Base-by-base conservation (phyloP, 2,888 invertebrate genomes). In the Napeogenes sylphis region DNA sequence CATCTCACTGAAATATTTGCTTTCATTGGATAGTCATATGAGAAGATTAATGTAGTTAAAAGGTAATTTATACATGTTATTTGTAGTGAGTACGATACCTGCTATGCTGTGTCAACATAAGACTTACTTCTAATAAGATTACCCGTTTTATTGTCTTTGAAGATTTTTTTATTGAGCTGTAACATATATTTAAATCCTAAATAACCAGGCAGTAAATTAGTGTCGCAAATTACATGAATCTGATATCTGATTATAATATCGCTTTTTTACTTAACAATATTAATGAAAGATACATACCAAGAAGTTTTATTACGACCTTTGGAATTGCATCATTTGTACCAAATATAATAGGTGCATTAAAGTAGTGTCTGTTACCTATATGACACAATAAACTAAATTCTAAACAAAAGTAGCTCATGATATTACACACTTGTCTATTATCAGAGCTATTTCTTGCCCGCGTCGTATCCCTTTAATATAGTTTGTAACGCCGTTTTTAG, bases 391-490 rank as follows among this genome's bases (percentile, higher is more conserved):
- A 21, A 21, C 21, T 21, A 21, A 21, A 21, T 21, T 21, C 21
- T 51, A 30, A 51, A 51, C 21, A 21, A 4, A 8, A 8, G 3
- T 10, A 51, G 8, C 12, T 51, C 51, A 8, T 51, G 21, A 30
- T 10, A 35, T 35, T 35, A 35, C 5, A 8, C 21, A 51, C 6
- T 51, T 42, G 1, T 42, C 8, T 42, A 10, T 4, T 30, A 30
- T 51, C n/a, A 45, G 30, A 12, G 30, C 62, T 73, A 82, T 64
- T 82, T 82, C 70, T 81, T 85, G 12, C 89, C 91, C 8, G 84
- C 89, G 63, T 92, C 93, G 75, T 95, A 96, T 0, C 95, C 95
- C 0, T 95, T 93, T 78, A 95, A 93, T 42, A 96, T 81, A 4
- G 79, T 74, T 51, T 91, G 83, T 3, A 96, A 85, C 0, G 92